Conservation (phyloP, 2,797 vertebrate species). For the Psittacula echo region DNA sequence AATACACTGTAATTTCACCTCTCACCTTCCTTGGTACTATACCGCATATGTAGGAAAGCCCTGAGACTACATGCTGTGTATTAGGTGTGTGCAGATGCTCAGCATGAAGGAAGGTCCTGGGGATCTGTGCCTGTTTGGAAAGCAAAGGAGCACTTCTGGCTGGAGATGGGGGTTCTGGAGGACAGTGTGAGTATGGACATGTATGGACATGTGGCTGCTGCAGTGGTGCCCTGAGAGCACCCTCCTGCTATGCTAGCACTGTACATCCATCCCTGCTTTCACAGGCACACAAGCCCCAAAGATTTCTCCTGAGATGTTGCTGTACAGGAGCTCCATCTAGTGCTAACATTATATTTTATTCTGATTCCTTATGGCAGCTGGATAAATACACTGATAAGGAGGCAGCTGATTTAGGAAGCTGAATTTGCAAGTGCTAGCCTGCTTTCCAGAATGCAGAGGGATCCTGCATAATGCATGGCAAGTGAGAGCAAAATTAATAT, state of each 20-base stretch:
- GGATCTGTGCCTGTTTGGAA: neutral
- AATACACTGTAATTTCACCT: neutral
- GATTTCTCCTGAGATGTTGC: neutral
- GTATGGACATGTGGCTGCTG: neutral
- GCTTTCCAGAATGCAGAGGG: neutral
- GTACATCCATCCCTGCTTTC: neutral
- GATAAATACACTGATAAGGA: rapidly evolving
- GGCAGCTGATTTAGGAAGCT: neutral
- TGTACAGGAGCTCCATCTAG: slow-evolving; percentile 62
- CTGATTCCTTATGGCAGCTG: neutral
- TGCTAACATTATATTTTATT: neutral
- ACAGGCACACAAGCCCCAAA: rapidly evolving
- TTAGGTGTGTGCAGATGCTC: neutral
- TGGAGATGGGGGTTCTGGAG: neutral
- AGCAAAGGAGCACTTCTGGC: neutral
- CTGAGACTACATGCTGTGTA: rapidly evolving
- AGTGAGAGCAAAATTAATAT: neutral
- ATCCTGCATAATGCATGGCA: neutral
- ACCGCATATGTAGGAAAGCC: neutral
- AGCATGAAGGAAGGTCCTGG: rapidly evolving
- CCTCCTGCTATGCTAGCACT: rapidly evolving
- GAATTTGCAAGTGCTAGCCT: neutral
- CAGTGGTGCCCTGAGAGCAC: neutral
- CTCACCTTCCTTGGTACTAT: neutral
- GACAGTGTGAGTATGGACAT: rapidly evolving